Conservation (phyloP, 1,140 invertebrate genomes). For the Dolichoris vasculosae region DNA sequence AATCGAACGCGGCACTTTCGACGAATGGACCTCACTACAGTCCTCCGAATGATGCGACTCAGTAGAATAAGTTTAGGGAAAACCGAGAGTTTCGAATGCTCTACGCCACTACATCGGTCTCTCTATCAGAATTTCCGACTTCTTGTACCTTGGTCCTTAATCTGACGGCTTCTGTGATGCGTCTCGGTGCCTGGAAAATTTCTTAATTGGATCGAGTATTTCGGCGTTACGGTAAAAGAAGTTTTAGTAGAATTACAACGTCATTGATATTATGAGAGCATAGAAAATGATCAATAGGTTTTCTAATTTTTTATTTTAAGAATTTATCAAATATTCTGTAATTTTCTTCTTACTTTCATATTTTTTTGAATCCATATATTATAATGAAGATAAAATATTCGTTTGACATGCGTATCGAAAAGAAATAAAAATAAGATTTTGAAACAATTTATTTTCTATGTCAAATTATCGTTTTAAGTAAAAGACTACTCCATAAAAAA, state of each 20-base stretch:
- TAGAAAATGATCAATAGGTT: neutral
- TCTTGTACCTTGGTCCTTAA: neutral
- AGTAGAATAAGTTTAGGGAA: slow-evolving; percentile 15
- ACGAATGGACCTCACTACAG: slow-evolving; percentile 41
- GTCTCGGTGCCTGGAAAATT: slow-evolving; percentile 4
- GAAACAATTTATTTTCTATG: neutral
- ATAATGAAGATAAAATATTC: neutral
- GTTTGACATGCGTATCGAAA: neutral
- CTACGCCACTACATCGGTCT: neutral
- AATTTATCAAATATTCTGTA: neutral
- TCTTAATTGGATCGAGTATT: slow-evolving; percentile 32
- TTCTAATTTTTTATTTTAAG: neutral
- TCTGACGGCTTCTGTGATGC: neutral
- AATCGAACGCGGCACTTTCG: slow-evolving; percentile 45
- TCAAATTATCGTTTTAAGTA: neutral
- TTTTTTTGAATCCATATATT: neutral
- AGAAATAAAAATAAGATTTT: neutral
- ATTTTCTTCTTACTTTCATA: neutral
- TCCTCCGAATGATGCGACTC: slow-evolving; percentile 10
- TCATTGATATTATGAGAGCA: slow-evolving; percentile 11
- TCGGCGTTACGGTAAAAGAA: neutral
- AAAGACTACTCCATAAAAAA: neutral
- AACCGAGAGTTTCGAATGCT: neutral
- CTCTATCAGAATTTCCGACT: slow-evolving; percentile 42
- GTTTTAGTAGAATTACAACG: neutral